phyloP scores from a whole-genome alignment of 2,113 vertebrate genomes.

The Spheniscus mendiculus region DNA sequence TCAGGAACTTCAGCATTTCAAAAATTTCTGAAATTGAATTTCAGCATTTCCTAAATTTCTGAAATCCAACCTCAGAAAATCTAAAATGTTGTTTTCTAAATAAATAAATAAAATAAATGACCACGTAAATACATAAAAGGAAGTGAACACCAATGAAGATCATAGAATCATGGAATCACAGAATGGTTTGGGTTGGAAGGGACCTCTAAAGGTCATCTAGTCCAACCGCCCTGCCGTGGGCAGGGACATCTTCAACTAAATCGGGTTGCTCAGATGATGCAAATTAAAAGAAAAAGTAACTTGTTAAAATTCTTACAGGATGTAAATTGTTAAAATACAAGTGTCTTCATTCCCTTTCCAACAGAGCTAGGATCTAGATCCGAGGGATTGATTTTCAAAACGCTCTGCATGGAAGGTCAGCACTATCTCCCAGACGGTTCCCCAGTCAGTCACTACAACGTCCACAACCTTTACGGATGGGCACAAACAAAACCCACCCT shows the following conservation, averaged over 20 bases:
- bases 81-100: background rate
- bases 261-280: background rate
- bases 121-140: fast-evolving
- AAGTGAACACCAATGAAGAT: too few species aligned
- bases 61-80: background rate
- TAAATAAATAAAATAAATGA: background rate
- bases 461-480: slow-evolving; percentile 92
- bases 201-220: too few species aligned
- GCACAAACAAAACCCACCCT: slow-evolving; percentile 88
- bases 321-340: background rate
- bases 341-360: background rate
- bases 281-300: too few species aligned
- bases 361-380: slow-evolving; percentile 76
- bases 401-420: slow-evolving; percentile 90
- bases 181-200: too few species aligned
- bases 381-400: slow-evolving; percentile 83
- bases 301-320: background rate
- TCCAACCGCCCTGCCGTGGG: too few species aligned
- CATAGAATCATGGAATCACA: too few species aligned
- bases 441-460: slow-evolving; percentile 83
- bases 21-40: background rate
- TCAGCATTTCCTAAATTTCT: background rate
- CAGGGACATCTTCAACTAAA: too few species aligned
- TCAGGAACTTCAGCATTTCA: background rate
- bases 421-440: slow-evolving; percentile 83